phyloP scores from a whole-genome alignment of 2,888 invertebrate species.

The Drosophila dives region DNA sequence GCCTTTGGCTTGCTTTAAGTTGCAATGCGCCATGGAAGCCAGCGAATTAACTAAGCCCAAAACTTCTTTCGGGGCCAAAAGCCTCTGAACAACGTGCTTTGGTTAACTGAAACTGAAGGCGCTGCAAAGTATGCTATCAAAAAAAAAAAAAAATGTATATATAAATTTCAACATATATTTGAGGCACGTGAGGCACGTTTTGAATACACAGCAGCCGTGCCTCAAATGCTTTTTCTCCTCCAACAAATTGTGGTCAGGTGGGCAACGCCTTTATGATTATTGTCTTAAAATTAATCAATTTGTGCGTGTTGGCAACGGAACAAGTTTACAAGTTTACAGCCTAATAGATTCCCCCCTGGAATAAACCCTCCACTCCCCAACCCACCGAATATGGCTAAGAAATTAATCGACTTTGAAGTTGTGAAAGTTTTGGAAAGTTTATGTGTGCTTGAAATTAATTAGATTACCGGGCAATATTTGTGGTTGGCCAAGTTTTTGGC shows the following conservation, averaged over 20 bases:
- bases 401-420: slow-evolving; percentile 63
- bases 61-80: slow-evolving; percentile 37
- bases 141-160: slow-evolving; percentile 9
- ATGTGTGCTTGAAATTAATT: slow-evolving; percentile 72
- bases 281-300: slow-evolving; percentile 79
- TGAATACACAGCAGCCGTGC: slow-evolving; percentile 38
- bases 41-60: slow-evolving; percentile 68
- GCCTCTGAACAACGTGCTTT: slow-evolving; percentile 60
- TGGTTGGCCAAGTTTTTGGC: neutral
- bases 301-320: slow-evolving; percentile 58
- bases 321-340: slow-evolving; percentile 62
- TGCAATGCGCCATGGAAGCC: slow-evolving; percentile 52
- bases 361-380: neutral
- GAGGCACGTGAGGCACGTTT: slow-evolving; percentile 52
- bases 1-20: slow-evolving; percentile 65
- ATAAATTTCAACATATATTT: slow-evolving; percentile 2
- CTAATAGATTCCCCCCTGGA: slow-evolving; percentile 59
- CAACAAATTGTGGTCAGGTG: slow-evolving; percentile 52
- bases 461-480: slow-evolving; percentile 67
- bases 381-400: neutral
- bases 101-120: slow-evolving; percentile 50
- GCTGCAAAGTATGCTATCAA: slow-evolving; percentile 63
- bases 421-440: slow-evolving; percentile 45
- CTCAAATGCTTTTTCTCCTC: neutral
- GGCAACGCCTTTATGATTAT: slow-evolving; percentile 73